A percentile compares a stretch with the other conserved stretches of the same genome.
These are phyloP conservation scores for Fringilla coelebs DNA, from an alignment of 2,797 vertebrate species.

Conservation along the genomic window DNA sequence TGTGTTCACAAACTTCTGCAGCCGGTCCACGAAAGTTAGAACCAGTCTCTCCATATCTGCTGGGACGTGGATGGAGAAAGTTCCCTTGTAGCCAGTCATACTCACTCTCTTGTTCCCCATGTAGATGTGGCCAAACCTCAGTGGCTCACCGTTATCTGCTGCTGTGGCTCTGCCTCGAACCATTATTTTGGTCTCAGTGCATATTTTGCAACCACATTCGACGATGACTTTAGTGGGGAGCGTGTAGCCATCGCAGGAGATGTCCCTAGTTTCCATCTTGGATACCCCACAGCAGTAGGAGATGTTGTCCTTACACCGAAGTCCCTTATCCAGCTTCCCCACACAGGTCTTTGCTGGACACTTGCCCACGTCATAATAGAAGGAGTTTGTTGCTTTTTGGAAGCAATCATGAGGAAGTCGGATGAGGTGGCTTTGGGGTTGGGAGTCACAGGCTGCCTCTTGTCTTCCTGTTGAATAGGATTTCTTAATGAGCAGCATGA, in stretches of 20 bases:
- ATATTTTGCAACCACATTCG: constrained; percentile 89
- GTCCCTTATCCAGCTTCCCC: constrained; percentile 85
- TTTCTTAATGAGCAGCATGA: constrained; percentile 18
- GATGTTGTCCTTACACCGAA: constrained; percentile 88
- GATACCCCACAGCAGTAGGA: constrained; percentile 90
- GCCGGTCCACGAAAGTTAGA: constrained; percentile 93
- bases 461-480: constrained; percentile 74
- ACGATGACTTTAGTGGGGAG: constrained; percentile 88
- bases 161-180: constrained; percentile 89
- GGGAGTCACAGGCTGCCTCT: constrained; percentile 83
- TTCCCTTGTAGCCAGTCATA: constrained; percentile 96
- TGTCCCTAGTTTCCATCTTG: constrained; percentile 83
- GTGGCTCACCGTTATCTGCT: constrained; percentile 89
- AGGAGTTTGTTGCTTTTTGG: constrained; percentile 89
- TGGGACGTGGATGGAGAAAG: constrained; percentile 91
- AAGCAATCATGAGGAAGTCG: constrained; percentile 92
- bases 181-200: constrained; percentile 84
- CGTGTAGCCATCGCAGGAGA: constrained; percentile 86
- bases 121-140: constrained; percentile 95
- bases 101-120: constrained; percentile 87
- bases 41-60: constrained; percentile 89
- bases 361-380: constrained; percentile 90
- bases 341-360: constrained; percentile 83
- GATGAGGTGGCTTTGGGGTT: constrained; percentile 86
- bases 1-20: constrained; percentile 96